phyloP scores from a whole-genome alignment of 92 coral and sea anemone genomes.

The Ricordea florida region DNA sequence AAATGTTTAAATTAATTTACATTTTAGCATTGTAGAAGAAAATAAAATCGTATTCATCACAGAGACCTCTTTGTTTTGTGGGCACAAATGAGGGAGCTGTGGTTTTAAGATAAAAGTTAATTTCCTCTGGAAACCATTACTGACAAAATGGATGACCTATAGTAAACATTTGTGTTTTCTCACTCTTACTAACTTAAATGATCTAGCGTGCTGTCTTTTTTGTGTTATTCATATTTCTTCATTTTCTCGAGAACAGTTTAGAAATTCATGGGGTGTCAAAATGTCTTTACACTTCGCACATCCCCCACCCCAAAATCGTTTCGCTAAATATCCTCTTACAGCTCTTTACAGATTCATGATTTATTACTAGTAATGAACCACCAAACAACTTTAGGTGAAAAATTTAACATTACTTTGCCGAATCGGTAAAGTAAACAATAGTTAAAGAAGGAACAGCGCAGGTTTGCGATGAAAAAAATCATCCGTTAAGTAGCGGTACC shows the following conservation, averaged over 20 bases:
- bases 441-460: too few species aligned
- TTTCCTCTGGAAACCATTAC: background rate
- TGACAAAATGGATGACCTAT: background rate
- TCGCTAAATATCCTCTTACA: too few species aligned
- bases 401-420: too few species aligned
- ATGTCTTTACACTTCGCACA: background rate
- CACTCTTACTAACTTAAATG: background rate
- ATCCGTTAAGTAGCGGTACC: too few species aligned
- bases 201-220: background rate
- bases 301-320: background rate
- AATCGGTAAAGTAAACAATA: too few species aligned
- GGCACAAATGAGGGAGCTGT: slow-evolving; percentile 5
- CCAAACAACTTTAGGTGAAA: background rate
- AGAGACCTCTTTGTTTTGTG: slow-evolving; percentile 7
- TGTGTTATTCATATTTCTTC: background rate
- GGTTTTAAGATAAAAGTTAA: slow-evolving; percentile 20
- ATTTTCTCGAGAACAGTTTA: background rate
- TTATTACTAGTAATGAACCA: slow-evolving; percentile 8
- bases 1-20: slow-evolving; percentile 3
- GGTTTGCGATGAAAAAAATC: too few species aligned
- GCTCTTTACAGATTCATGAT: too few species aligned
- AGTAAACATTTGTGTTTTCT: background rate
- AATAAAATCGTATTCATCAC: slow-evolving; percentile 29
- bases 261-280: background rate
- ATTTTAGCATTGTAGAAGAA: background rate